Conservation (phyloP, 2,113 vertebrate species). For the Eurypyga helias region DNA sequence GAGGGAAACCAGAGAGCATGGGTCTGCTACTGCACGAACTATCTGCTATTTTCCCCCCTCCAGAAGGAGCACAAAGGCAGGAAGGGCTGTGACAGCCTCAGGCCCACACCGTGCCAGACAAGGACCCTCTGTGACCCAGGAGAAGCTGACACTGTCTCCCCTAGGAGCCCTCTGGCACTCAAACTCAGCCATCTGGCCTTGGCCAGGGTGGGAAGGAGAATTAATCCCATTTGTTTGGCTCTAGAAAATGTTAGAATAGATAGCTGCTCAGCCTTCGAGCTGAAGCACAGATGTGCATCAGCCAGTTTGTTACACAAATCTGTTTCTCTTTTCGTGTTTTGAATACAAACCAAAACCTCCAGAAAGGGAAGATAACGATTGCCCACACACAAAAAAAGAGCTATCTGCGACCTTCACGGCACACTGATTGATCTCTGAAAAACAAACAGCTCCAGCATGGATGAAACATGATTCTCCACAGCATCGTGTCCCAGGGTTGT, state of each 20-base stretch:
- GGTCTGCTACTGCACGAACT: neutral
- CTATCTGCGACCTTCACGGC: neutral
- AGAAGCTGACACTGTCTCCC: neutral
- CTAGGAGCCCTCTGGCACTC: neutral
- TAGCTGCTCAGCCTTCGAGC: neutral
- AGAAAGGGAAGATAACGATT: neutral
- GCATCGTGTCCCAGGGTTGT: neutral
- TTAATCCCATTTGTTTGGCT: neutral
- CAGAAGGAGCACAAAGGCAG: neutral
- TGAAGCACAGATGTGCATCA: neutral
- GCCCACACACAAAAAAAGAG: neutral
- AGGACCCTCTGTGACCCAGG: neutral
- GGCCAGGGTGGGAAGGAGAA: neutral
- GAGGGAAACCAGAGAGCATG: neutral
- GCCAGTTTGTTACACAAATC: slow-evolving; percentile 10
- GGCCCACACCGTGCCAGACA: neutral
- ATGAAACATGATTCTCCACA: neutral
- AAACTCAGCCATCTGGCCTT: neutral
- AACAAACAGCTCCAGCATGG: neutral
- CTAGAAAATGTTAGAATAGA: neutral
- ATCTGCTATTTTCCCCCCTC: neutral
- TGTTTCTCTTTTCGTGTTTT: slow-evolving; percentile 16
- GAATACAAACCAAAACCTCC: neutral
- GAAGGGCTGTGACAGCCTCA: neutral
- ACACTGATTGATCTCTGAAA: neutral